Conservation (phyloP, 2,888 invertebrate species). For the Pantelozetes paolii region DNA sequence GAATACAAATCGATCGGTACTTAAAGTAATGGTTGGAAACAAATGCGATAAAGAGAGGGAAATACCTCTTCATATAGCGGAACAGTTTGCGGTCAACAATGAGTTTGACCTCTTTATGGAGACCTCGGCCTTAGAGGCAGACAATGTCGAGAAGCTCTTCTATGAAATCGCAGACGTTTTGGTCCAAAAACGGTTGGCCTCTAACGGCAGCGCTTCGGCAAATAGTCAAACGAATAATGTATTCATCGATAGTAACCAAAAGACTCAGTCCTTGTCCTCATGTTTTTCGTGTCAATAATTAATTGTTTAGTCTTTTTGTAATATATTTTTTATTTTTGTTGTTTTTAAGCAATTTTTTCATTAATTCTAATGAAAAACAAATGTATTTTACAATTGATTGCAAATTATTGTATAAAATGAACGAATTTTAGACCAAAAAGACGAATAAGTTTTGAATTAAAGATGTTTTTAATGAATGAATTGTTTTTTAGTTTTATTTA, state of each 20-base stretch:
- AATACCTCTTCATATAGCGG: slow-evolving; percentile 88
- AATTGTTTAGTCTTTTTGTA: not conserved
- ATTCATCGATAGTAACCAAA: slow-evolving; percentile 4
- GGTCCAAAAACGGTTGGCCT: slow-evolving; percentile 24
- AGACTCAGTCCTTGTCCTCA: slow-evolving; percentile 23
- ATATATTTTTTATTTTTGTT: not conserved
- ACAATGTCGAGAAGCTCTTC: slow-evolving; percentile 93
- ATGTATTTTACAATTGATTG: too few relatives aligned
- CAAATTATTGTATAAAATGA: too few relatives aligned
- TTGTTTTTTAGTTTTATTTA: too few relatives aligned
- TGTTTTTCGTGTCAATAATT: slow-evolving; percentile 35
- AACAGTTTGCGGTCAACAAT: slow-evolving; percentile 86
- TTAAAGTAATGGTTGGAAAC: slow-evolving; percentile 93
- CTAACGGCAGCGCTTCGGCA: not conserved
- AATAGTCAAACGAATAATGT: slow-evolving; percentile 21
- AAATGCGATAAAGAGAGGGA: slow-evolving; percentile 95
- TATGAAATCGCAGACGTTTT: slow-evolving; percentile 75
- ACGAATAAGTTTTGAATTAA: too few relatives aligned
- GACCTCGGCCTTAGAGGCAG: slow-evolving; percentile 95
- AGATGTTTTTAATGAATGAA: too few relatives aligned
- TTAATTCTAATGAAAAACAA: not conserved
- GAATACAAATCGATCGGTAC: slow-evolving; percentile 71
- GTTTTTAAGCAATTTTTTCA: not conserved
- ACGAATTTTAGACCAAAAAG: too few relatives aligned
- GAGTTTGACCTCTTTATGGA: slow-evolving; percentile 92